Conservation (phyloP, 2,113 vertebrate genomes). For the Scatophagus argus region DNA sequence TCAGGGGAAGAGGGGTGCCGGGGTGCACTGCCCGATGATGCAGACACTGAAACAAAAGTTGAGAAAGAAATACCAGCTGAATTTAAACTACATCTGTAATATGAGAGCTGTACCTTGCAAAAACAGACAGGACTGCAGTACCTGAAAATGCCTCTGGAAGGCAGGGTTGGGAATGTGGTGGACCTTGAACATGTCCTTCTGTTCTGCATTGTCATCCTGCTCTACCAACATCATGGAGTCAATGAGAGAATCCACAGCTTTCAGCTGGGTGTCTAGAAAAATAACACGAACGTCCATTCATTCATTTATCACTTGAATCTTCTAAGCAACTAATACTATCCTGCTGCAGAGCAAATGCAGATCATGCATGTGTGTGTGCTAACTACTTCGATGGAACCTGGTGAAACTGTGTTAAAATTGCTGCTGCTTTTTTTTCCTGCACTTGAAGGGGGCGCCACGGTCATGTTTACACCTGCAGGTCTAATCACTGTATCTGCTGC, state of each 20-base stretch:
- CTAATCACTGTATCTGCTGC: not conserved
- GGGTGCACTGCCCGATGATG: conserved; percentile 91
- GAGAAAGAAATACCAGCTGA: not conserved
- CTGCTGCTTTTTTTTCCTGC: not conserved
- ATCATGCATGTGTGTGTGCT: not conserved
- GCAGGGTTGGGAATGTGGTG: conserved; percentile 92
- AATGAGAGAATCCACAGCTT: conserved; percentile 91
- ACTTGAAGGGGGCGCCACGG: not conserved
- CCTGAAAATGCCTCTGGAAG: conserved; percentile 97
- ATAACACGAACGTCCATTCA: conserved; percentile 1
- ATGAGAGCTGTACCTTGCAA: not conserved
- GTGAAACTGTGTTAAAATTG: not conserved
- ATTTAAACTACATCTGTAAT: not conserved
- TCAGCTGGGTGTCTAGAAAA: conserved; percentile 87
- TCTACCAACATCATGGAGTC: conserved; percentile 93
- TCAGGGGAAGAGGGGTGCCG: conserved; percentile 85
- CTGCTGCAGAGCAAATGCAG: not conserved
- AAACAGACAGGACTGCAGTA: conserved; percentile 63
- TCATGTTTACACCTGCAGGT: not conserved
- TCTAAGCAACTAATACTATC: not conserved
- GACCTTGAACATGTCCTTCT: conserved; percentile 89
- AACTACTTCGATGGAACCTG: not conserved
- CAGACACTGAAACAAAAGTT: conserved; percentile 86
- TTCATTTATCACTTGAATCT: not conserved
- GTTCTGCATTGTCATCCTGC: conserved; percentile 83